Base-by-base conservation (phyloP, 2,888 invertebrate genomes). In the Drosophila testacea region DNA sequence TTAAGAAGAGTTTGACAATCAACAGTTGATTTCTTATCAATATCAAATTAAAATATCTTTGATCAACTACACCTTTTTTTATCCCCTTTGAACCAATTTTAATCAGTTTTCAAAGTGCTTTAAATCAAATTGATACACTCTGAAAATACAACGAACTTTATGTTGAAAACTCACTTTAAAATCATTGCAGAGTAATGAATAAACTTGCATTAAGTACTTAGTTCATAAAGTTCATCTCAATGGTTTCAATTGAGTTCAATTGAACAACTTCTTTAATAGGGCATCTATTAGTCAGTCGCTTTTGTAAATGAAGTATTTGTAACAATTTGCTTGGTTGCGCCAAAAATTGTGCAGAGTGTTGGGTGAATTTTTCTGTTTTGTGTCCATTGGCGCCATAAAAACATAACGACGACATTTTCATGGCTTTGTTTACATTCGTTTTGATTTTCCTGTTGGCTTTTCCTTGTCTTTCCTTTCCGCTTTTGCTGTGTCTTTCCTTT, bases 331-430 rank as follows among this genome's bases (percentile, higher is more conserved):
- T 55, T 32, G 39, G 47, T 56, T 54, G 54, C 36, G 61, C 28
- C 46, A 63, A 63, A 63, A 55, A 30, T 47, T 63, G 30, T 39
- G 39, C 46, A 16, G 38, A 56, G 47, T 56, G 47, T 62, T 22
- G 22, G 22, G 27, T 54, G n/a, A 36, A 32, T 52, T 47, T 42
- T 47, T 64, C 72, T 65, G 79, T 16, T 61, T 69, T 65, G 66
- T 63, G 70, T 81, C 70, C 76, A 70, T 75, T 71, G 79, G 73
- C 79, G 79, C 68, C 82, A 72, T 74, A 74, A 81, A 75, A 69
- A 64, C 72, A 81, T 81, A 82, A 85, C 77, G 85, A 81, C 85
- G 79, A 82, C 85, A 84, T 77, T 81, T 81, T 84, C 81, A 81
- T 85, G 85, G 73, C 79, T 81, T 82, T 81, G 81, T 81, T 81